Evolutionary conservation across 2,797 vertebrate species (phyloP), one percentile per base, ranked within the genome.

Genomic region (Sylvilagus floridanus): DNA sequence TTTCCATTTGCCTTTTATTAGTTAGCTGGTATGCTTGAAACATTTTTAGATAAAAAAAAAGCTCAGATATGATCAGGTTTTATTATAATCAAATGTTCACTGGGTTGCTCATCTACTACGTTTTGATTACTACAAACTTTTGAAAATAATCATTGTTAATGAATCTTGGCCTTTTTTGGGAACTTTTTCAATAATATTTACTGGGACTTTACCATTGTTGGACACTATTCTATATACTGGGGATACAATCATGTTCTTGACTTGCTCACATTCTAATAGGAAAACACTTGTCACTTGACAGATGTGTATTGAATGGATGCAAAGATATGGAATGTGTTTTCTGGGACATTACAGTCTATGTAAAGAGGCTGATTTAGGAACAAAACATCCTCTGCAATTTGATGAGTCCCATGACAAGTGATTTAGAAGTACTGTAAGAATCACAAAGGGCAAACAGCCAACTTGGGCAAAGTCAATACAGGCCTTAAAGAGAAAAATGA

Each of bases 1-100:
- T 97, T 98, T 97, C 97, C 96, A 93, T 96, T 98, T 97, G 87
- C 78, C 96, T 97, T 88, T 84, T 66, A 91, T 97, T 92, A 94
- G 88, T 95, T 93, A 97, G 83, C 89, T 2, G 3, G 60, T 86
- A 50, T 91, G 94, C 91, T 90, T 96, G 96, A 96, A 95, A 94
- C 91, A 96, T 96, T 97, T 92, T 89, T 96, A 96, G 91, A 82
- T 90, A 92, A 84, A 84, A 47, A 37, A 37, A 96, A 97, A 90
- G 83, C 76, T 93, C 83, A 94, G 50, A 91, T 92, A 88, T 28
- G 16, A 95, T 88, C 78, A 86, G 84, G 84, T 95, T 97, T 94
- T 84, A 87, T 89, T 92, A 68, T 66, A 95, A 90, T 97, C 93
- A 93, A 96, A 37, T 84, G 42, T 76, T 95, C 94, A 88, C 95